Percentiles rank a stretch among this genome's conserved stretches.
Evolutionary conservation across 2,797 vertebrate genomes (phyloP).

Genomic region (Hippoglossus hippoglossus): DNA sequence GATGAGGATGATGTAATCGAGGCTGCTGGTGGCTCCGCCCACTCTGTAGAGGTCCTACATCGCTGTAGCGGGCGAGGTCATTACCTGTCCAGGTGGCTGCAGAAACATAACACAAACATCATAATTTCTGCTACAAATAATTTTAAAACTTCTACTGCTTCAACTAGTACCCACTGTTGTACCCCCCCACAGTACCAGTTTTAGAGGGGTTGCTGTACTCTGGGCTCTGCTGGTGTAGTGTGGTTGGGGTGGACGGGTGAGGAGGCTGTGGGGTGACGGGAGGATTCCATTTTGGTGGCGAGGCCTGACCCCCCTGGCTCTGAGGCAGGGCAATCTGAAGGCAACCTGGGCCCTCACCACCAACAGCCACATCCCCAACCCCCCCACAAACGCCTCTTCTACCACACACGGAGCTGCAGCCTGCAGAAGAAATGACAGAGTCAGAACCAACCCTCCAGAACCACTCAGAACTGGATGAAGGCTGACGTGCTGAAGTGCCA

Average conservation of each 20-base stretch:
- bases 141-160: background rate
- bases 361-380: background rate
- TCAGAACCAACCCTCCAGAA: background rate
- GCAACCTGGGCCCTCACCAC: slow-evolving; percentile 61
- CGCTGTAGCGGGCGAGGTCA: slow-evolving; percentile 57
- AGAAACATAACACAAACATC: slow-evolving; percentile 21
- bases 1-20: slow-evolving; percentile 72
- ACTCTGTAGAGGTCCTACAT: slow-evolving; percentile 63
- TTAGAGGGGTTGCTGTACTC: slow-evolving; percentile 74
- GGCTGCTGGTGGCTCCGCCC: slow-evolving; percentile 71
- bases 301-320: slow-evolving; percentile 61
- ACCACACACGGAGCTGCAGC: slow-evolving; percentile 59
- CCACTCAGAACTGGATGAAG: too few species aligned
- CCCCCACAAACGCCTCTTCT: slow-evolving; percentile 12
- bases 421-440: slow-evolving; percentile 40
- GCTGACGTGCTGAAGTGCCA: too few species aligned
- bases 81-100: slow-evolving; percentile 70
- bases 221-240: slow-evolving; percentile 59
- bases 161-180: background rate
- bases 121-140: too few species aligned
- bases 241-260: slow-evolving; percentile 40
- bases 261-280: slow-evolving; percentile 43
- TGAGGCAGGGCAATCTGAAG: slow-evolving; percentile 75
- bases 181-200: slow-evolving; percentile 52
- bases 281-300: slow-evolving; percentile 64